Conservation (phyloP, 2,888 invertebrate genomes). For the Bruchidius siliquastri region DNA sequence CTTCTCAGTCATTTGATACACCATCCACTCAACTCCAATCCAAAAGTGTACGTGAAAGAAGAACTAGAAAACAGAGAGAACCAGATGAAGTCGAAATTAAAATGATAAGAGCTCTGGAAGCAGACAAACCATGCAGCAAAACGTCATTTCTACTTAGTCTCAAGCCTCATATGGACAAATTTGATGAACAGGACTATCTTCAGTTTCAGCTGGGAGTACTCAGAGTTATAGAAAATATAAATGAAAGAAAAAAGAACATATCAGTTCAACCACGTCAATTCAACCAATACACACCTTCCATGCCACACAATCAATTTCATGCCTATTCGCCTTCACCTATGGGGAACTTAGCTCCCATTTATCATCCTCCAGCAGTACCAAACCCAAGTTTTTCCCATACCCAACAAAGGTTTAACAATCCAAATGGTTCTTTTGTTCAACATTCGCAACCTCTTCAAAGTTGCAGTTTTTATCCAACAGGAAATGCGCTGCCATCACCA, state of each 20-base stretch:
- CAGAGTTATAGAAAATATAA: constrained; percentile 8
- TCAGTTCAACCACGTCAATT: not conserved
- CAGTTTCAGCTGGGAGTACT: constrained; percentile 7
- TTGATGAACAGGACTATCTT: constrained; percentile 4
- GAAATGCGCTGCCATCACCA: no score
- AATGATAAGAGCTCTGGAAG: constrained; percentile 8
- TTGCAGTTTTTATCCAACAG: no score
- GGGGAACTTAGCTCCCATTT: not conserved
- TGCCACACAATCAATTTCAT: constrained; percentile 2
- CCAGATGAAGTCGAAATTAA: constrained; percentile 11
- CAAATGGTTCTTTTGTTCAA: no score
- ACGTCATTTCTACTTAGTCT: constrained; percentile 6
- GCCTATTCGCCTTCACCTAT: no score
- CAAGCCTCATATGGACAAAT: constrained; percentile 8
- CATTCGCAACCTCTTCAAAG: no score
- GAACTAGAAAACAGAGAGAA: constrained; percentile 9
- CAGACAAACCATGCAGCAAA: constrained; percentile 9
- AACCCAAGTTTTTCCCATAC: constrained; percentile 1
- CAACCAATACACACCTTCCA: constrained; percentile 3
- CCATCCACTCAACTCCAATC: constrained; percentile 5
- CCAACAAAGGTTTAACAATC: not conserved
- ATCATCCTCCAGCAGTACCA: not conserved
- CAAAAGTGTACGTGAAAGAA: constrained; percentile 5
- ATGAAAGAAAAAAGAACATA: constrained; percentile 2
- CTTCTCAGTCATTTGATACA: not conserved